A percentile compares a stretch with the other conserved stretches of the same genome.
phyloP scores from a whole-genome alignment of 2,888 invertebrate species.

The Euzetes globulus region DNA sequence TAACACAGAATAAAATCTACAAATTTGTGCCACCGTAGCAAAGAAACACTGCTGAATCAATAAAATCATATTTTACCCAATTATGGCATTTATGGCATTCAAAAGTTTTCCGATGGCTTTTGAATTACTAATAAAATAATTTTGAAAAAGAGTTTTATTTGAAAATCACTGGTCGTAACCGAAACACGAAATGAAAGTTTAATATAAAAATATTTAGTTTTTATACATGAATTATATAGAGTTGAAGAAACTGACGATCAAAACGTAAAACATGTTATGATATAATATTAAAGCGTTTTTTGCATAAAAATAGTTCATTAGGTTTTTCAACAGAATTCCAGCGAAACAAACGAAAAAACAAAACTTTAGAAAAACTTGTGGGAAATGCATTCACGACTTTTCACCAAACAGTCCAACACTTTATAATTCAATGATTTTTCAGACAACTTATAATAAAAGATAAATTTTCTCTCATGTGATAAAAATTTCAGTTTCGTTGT shows the following conservation, averaged over 20 bases:
- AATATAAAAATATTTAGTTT: constrained; percentile 1
- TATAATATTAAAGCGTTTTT: neutral
- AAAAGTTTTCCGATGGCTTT: no score
- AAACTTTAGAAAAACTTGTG: neutral
- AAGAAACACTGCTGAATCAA: no score
- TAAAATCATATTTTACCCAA: no score
- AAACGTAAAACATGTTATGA: constrained; percentile 16
- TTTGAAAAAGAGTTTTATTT: no score
- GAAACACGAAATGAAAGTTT: neutral
- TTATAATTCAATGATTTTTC: neutral
- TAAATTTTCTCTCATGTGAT: constrained; percentile 8
- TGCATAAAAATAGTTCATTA: constrained; percentile 29
- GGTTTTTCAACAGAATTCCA: constrained; percentile 12
- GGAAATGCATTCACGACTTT: neutral
- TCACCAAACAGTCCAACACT: neutral
- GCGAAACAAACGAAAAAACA: neutral
- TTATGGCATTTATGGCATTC: no score
- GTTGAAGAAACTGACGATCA: neutral
- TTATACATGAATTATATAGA: neutral
- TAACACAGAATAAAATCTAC: no score
- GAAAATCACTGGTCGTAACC: no score
- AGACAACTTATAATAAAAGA: neutral
- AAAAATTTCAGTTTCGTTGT: neutral
- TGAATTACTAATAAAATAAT: no score
- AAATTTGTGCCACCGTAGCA: no score